phyloP scores from a whole-genome alignment of 2,113 vertebrate genomes.

The Ictalurus punctatus region DNA sequence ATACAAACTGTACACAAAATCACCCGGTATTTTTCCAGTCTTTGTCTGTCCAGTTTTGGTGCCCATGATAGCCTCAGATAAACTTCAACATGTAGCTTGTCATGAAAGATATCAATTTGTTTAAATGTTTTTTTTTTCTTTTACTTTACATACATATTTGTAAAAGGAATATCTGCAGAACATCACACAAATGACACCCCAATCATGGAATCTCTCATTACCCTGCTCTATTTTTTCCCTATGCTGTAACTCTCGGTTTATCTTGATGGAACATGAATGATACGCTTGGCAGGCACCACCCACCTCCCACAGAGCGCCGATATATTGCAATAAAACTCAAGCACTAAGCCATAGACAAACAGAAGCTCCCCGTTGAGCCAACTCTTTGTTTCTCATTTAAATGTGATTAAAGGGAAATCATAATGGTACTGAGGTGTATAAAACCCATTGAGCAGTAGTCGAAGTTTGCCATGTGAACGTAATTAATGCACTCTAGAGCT shows the following conservation, averaged over 20 bases:
- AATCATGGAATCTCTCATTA: not conserved
- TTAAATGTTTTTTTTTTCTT: not conserved
- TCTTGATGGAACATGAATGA: constrained; percentile 22
- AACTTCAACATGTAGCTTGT: no score
- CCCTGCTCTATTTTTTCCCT: not conserved
- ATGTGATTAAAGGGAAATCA: not conserved
- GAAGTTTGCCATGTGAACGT: not conserved
- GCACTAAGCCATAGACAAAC: not conserved
- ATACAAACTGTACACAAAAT: no score
- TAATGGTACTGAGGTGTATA: constrained; percentile 1
- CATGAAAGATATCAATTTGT: not conserved
- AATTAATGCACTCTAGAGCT: constrained; percentile 7
- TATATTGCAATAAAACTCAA: not conserved
- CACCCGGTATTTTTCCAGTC: no score
- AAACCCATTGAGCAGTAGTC: not conserved
- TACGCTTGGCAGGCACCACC: not conserved
- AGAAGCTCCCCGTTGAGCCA: not conserved
- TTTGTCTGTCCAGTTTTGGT: no score
- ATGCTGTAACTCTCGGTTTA: constrained; percentile 1
- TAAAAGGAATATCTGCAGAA: not conserved
- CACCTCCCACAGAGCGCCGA: not conserved
- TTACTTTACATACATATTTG: not conserved
- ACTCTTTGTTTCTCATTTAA: constrained; percentile 16
- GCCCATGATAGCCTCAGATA: no score
- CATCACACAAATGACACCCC: not conserved